Evolutionary conservation across 1,140 invertebrate species (phyloP).

Genomic region (Ips nitidus): DNA sequence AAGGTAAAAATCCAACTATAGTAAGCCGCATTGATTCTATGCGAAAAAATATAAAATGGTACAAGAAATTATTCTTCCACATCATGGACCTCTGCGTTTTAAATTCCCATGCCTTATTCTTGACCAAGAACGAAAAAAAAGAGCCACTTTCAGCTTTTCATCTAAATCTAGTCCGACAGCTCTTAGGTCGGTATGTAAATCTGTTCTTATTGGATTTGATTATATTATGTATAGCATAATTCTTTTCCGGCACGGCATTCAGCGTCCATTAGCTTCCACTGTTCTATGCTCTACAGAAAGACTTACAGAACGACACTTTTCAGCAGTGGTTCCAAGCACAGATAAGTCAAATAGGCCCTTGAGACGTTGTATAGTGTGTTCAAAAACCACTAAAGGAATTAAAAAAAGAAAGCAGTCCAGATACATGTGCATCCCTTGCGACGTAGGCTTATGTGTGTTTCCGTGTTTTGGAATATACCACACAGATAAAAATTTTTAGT

Average conservation of each 20-base stretch:
- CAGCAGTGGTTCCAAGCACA: slow-evolving; percentile 17
- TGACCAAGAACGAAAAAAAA: not conserved
- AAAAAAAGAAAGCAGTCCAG: no score
- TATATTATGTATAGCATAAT: not conserved
- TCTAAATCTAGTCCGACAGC: not conserved
- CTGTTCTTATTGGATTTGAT: not conserved
- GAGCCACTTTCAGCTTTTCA: not conserved
- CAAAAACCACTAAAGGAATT: no score
- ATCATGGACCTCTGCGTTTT: slow-evolving; percentile 41
- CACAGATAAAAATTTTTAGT: no score
- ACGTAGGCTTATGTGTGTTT: slow-evolving; percentile 36
- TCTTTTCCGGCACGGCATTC: no score
- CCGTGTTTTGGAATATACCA: slow-evolving; percentile 29
- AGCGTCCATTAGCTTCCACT: no score
- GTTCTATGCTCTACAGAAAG: not conserved
- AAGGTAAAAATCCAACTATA: no score
- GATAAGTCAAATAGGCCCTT: slow-evolving; percentile 25
- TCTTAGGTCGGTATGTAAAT: not conserved
- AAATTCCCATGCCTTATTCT: slow-evolving; percentile 39
- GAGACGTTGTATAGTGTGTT: no score
- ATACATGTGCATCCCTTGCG: slow-evolving; percentile 34
- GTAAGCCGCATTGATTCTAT: no score
- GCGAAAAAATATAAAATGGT: slow-evolving; percentile 46
- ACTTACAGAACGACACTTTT: slow-evolving; percentile 19
- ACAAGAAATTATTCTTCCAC: slow-evolving; percentile 47